Percentiles rank a stretch among this genome's conserved stretches.
phyloP scores from a whole-genome alignment of 2,113 vertebrate genomes.

The Alosa alosa region DNA sequence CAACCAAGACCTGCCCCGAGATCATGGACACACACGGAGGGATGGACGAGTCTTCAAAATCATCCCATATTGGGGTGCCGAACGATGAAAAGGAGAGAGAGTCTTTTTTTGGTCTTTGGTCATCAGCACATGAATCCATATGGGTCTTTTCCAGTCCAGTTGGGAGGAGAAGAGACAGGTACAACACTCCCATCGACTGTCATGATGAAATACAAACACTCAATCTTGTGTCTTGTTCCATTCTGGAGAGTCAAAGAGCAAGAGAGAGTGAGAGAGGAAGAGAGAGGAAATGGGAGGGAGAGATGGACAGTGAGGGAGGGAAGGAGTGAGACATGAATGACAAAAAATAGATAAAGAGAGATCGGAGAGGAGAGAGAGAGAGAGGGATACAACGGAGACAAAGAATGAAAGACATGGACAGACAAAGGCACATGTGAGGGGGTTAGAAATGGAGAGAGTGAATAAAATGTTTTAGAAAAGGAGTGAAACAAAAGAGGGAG shows the following conservation, averaged over 20 bases:
- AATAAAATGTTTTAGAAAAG: conserved; percentile 19
- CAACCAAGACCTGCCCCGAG: conserved; percentile 42
- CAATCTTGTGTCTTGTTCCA: background rate
- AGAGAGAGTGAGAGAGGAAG: background rate
- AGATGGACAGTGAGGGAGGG: background rate
- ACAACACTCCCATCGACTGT: background rate
- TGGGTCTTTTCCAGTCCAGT: background rate
- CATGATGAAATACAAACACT: background rate
- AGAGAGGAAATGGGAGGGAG: background rate
- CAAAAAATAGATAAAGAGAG: too few relatives aligned
- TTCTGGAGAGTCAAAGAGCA: background rate
- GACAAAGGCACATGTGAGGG: conserved; percentile 1
- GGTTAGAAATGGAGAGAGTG: background rate
- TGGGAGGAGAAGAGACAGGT: background rate
- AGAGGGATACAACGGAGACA: background rate
- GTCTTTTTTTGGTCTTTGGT: background rate
- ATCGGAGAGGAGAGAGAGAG: background rate
- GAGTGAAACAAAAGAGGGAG: background rate
- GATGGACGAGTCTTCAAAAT: background rate
- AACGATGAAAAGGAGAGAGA: background rate
- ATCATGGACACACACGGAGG: background rate
- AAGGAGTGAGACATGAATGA: too few relatives aligned
- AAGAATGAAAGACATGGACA: background rate
- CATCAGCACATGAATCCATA: background rate
- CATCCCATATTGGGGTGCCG: background rate